These are phyloP conservation scores for Panorpa germanica DNA, from an alignment of 2,888 invertebrate species.

Conservation along the genomic window DNA sequence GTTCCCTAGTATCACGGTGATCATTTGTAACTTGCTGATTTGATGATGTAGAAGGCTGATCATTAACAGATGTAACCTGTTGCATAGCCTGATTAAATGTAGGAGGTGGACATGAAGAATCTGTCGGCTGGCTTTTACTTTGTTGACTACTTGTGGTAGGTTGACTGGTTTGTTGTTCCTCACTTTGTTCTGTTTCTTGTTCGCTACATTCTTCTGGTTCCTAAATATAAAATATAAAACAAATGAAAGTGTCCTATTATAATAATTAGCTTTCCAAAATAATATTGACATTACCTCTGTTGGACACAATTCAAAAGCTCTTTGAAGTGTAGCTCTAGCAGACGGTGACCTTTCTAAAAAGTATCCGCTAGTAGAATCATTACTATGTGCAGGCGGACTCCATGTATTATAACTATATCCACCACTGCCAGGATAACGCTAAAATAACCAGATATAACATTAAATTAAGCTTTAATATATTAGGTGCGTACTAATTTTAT, in stretches of 20 bases:
- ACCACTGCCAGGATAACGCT: conserved; percentile 30
- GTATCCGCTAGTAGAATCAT: conserved; percentile 88
- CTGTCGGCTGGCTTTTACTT: no score
- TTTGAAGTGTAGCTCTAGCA: conserved; percentile 70
- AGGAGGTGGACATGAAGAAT: no score
- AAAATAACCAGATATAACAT: conserved; percentile 5
- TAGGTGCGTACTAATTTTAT: not conserved
- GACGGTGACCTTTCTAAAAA: conserved; percentile 88
- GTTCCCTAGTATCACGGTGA: no score
- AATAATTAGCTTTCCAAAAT: not conserved
- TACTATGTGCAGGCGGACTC: conserved; percentile 88
- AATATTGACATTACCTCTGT: conserved; percentile 29
- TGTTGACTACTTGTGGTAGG: no score
- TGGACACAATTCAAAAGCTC: conserved; percentile 57
- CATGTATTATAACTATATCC: conserved; percentile 77
- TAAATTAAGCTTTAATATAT: not conserved
- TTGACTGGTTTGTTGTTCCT: no score
- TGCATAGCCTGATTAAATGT: no score
- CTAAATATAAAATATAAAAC: conserved; percentile 13
- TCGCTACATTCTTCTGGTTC: conserved; percentile 25
- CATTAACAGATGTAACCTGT: no score
- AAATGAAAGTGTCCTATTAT: not conserved
- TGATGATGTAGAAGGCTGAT: no score
- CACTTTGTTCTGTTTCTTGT: conserved; percentile 22
- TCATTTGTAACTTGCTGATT: no score